Conservation (phyloP, 2,888 invertebrate species). For the Lycaena phlaeas region DNA sequence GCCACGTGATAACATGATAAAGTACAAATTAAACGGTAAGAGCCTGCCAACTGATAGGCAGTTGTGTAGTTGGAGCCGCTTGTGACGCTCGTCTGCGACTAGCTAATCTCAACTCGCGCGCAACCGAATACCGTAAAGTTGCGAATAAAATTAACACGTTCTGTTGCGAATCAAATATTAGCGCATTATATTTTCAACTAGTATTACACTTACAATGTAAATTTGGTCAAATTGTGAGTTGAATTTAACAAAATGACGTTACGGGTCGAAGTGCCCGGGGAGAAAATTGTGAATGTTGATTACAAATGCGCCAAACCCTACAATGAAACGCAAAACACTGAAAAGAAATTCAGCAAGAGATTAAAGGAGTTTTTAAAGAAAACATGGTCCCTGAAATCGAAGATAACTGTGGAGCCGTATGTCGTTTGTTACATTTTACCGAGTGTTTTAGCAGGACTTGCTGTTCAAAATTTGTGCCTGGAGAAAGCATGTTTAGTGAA, state of each 20-base stretch:
- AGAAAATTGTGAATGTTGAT: slow-evolving; percentile 50
- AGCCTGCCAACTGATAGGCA: slow-evolving; percentile 52
- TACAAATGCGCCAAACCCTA: slow-evolving; percentile 50
- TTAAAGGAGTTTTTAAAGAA: slow-evolving; percentile 52
- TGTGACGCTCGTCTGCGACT: slow-evolving; percentile 35
- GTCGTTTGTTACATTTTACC: slow-evolving; percentile 77
- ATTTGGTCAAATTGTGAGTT: slow-evolving; percentile 13
- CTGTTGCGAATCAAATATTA: slow-evolving; percentile 8
- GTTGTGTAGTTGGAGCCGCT: slow-evolving; percentile 40
- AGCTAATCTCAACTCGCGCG: slow-evolving; percentile 31
- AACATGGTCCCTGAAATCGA: slow-evolving; percentile 52
- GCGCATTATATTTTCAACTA: slow-evolving; percentile 9
- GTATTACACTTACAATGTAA: slow-evolving; percentile 16
- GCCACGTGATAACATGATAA: slow-evolving; percentile 61
- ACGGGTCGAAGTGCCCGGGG: slow-evolving; percentile 62
- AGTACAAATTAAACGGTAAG: slow-evolving; percentile 61
- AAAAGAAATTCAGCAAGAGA: slow-evolving; percentile 45
- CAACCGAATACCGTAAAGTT: slow-evolving; percentile 29
- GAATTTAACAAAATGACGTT: slow-evolving; percentile 59
- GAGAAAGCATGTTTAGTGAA: slow-evolving; percentile 75
- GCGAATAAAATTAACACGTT: slow-evolving; percentile 14
- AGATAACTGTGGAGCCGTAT: slow-evolving; percentile 78
- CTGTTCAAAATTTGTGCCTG: slow-evolving; percentile 68
- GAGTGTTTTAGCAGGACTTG: slow-evolving; percentile 76
- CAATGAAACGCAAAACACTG: slow-evolving; percentile 40